These are phyloP conservation scores for Falco punctatus DNA, from an alignment of 2,113 vertebrate genomes.

Conservation along the genomic window DNA sequence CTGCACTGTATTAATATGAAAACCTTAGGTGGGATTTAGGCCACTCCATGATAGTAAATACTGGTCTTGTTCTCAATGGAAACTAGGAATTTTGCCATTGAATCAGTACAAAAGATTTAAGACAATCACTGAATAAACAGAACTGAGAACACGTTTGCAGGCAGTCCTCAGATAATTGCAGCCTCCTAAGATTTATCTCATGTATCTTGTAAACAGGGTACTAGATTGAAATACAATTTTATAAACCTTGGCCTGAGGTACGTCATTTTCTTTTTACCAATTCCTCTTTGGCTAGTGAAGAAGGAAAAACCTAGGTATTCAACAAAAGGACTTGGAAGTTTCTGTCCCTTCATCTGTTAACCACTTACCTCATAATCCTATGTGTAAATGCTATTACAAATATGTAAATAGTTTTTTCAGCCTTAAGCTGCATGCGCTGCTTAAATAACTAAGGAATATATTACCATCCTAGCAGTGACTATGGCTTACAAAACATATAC, in stretches of 20 bases:
- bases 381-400: conserved; percentile 34
- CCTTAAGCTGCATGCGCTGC: background rate
- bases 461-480: background rate
- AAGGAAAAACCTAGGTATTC: background rate
- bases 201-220: background rate
- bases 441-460: conserved; percentile 8
- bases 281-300: background rate
- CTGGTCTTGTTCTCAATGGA: background rate
- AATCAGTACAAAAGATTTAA: background rate
- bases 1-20: background rate
- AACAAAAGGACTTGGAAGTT: background rate
- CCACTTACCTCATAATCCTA: conserved; percentile 21
- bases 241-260: background rate
- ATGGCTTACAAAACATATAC: background rate
- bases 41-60: background rate
- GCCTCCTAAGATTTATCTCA: background rate
- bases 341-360: conserved; percentile 10
- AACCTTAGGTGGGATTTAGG: background rate
- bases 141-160: background rate
- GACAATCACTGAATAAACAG: background rate
- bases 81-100: background rate
- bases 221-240: background rate
- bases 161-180: background rate
- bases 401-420: background rate
- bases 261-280: background rate